Base-by-base conservation (phyloP, 2,113 vertebrate genomes). In the Forbesichthys agassizii region DNA sequence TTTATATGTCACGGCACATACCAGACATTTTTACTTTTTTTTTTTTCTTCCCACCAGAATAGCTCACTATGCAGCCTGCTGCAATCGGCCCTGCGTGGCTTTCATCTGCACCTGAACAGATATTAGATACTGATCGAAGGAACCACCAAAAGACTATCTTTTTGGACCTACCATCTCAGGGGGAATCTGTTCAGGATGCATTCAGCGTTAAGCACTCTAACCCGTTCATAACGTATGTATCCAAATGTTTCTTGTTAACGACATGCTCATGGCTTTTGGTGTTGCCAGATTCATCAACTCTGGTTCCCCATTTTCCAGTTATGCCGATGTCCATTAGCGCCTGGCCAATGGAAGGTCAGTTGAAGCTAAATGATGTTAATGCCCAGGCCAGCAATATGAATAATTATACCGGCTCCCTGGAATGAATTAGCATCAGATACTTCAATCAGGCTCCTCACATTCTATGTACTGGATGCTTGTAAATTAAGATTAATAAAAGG, bases 11-110 rank as follows among this genome's bases (percentile, higher is more conserved):
- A 73, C 53, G 58, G 77, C 77, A 75, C 88, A 91, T 91, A 88
- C 88, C 88, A 77, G 69, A 81, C 82, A 88, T 88, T 84, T 88
- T 86, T 84, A 70, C 51, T 71, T 62, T 84, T 77, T 88, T 89
- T 87, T 84, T 84, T 88, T 89, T 85, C 27, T 27, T 27, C 27
- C 75, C 75, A 88, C 71, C 68, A 74, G 80, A 54, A 86, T 69
- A 66, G 16, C 66, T 83, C 81, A 66, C 80, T 73, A 84, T 81
- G 74, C 79, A 61, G 77, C 72, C 49, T 56, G 63, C 71, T 72
- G 70, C 63, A 48, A 74, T 61, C 73, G 27, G 4, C 58, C 18
- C 3, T 8, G 18, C 68, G 46, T 64, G 47, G 48, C 82, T 84
- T 77, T 88, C 63, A 82, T 81, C 68, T 74, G 48, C 70, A 53